Percentiles rank a stretch among this genome's conserved stretches.
Conservation (phyloP, 1,140 invertebrate genomes). For the Drosophila ambigua region DNA sequence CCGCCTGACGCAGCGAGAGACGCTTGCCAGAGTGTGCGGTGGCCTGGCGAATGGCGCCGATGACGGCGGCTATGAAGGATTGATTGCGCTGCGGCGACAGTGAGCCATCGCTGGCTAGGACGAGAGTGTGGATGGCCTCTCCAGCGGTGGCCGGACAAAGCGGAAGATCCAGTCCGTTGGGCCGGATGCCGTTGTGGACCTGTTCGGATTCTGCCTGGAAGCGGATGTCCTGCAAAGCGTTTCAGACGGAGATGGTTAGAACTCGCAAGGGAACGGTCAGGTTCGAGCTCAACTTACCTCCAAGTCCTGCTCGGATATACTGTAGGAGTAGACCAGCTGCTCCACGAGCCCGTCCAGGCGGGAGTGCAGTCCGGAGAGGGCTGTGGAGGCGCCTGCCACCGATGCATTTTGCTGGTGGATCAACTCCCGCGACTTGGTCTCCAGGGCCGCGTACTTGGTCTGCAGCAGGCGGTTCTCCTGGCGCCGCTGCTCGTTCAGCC, state of each 20-base stretch:
- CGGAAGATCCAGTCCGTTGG: constrained; percentile 69
- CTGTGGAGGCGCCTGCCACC: constrained; percentile 88
- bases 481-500: constrained; percentile 91
- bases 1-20: constrained; percentile 60
- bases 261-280: background rate
- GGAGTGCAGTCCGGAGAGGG: constrained; percentile 88
- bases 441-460: constrained; percentile 87
- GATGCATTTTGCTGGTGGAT: constrained; percentile 89
- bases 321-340: constrained; percentile 89
- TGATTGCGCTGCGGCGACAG: constrained; percentile 86
- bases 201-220: constrained; percentile 90
- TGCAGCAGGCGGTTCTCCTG: constrained; percentile 89
- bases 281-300: constrained; percentile 85
- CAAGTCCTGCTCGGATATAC: constrained; percentile 90
- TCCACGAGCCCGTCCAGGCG: constrained; percentile 89
- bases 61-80: constrained; percentile 88
- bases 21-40: constrained; percentile 82
- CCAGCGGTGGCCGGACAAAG: constrained; percentile 41
- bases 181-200: constrained; percentile 83
- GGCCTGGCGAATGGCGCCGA: constrained; percentile 88
- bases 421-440: constrained; percentile 87
- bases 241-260: too few species aligned
- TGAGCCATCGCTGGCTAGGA: constrained; percentile 84
- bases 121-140: constrained; percentile 60
- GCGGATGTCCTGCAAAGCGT: constrained; percentile 86